These are phyloP conservation scores for Diplolepis rosae DNA, from an alignment of 2,888 invertebrate species.

Conservation along the genomic window DNA sequence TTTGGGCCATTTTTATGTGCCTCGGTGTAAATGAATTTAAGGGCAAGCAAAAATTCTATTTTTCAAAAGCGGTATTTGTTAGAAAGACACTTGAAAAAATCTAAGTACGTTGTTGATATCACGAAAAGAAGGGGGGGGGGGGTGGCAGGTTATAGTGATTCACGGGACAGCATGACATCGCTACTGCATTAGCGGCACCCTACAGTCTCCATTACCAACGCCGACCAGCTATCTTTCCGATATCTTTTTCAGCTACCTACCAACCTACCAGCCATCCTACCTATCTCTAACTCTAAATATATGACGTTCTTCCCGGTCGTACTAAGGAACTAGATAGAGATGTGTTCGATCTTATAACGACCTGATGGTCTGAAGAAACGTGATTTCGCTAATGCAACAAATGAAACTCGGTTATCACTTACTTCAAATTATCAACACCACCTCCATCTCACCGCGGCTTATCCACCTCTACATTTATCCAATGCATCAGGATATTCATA, in stretches of 20 bases:
- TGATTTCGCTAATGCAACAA: conserved; percentile 36
- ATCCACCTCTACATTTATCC: background rate
- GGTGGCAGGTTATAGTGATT: conserved; percentile 55
- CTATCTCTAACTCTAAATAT: conserved; percentile 67
- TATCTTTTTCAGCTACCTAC: conserved; percentile 65
- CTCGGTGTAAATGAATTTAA: no score
- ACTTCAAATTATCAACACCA: background rate
- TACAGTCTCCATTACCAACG: conserved; percentile 71
- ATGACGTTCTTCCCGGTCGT: conserved; percentile 59
- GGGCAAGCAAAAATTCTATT: background rate
- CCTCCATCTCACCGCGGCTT: background rate
- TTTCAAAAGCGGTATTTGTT: background rate
- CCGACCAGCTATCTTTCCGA: conserved; percentile 66
- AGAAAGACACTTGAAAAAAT: conserved; percentile 16
- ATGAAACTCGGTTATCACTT: conserved; percentile 32
- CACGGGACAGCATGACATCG: conserved; percentile 67
- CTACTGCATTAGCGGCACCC: conserved; percentile 74
- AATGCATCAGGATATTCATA: no score
- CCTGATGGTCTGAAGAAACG: conserved; percentile 39
- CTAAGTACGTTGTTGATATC: conserved; percentile 52
- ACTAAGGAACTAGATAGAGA: conserved; percentile 66
- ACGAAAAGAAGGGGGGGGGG: conserved; percentile 43
- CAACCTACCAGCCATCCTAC: conserved; percentile 50
- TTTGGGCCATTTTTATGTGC: no score
- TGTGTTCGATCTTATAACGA: conserved; percentile 65